Evolutionary conservation across 2,888 invertebrate genomes (phyloP), one percentile per base, ranked within the genome.

Genomic region (Hypomecis atomaria): DNA sequence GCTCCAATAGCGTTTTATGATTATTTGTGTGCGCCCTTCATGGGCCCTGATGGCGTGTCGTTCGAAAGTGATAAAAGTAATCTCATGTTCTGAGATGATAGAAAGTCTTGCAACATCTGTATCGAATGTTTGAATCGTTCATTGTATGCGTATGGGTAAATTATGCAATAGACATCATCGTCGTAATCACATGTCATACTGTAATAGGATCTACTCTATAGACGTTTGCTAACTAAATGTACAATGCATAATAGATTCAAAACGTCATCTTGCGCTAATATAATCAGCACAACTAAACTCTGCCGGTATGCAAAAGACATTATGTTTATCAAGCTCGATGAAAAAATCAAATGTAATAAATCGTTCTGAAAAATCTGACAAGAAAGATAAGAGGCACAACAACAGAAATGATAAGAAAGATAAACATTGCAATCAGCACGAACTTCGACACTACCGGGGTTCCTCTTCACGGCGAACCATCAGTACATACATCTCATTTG

Each of bases 341-440:
- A 38, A 50, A 7, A 38, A 52, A 40, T 52, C 10, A 33, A 6
- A 40, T 52, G 33, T 52, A 42, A 40, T 52, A 38, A 33, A 52
- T 33, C 13, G 23, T 47, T 53, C 52, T 45, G 47, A 43, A 59
- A 49, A 64, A 59, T 50, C 59, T 44, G 55, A 48, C 52, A 48
- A 61, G 62, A 56, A 50, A 72, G 76, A 78, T 78, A 78, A 73
- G 67, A 72, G 65, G 65, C 66, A 64, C 71, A 65, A 63, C 61
- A 71, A 66, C 56, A 59, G 73, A 74, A 70, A 65, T 62, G 78
- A 80, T 83, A 83, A 85, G 49, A 66, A 78, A 83, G 86, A 88
- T 85, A 88, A 88, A 85, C 79, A 80, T 74, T 70, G 76, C 73
- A 82, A 81, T 82, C 79, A 73, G 70, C 55, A 66, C 79, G 84